Evolutionary conservation across 2,113 vertebrate species (phyloP).

Genomic region (Diadophis punctatus): DNA sequence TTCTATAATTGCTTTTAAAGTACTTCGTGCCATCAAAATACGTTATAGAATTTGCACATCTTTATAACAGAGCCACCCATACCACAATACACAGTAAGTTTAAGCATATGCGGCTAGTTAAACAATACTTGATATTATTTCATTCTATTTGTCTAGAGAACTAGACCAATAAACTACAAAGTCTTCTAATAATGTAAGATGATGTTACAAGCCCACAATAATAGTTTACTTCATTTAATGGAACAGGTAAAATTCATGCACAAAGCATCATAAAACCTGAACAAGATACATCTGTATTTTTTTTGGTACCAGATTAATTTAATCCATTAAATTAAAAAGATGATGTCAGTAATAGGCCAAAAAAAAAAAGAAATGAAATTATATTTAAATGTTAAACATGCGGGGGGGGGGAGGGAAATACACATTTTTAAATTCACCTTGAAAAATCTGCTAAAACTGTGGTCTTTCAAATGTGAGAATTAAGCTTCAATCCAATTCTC

Average conservation of each 20-base stretch:
- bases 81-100: neutral
- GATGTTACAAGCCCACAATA: neutral
- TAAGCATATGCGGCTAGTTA: constrained; percentile 15
- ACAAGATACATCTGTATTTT: constrained; percentile 22
- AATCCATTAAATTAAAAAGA: neutral
- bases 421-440: constrained; percentile 58
- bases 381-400: constrained; percentile 39
- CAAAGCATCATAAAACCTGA: neutral
- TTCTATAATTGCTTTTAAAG: neutral
- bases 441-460: constrained; percentile 22
- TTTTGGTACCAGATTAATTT: neutral
- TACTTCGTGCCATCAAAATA: neutral
- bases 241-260: neutral
- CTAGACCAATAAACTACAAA: neutral
- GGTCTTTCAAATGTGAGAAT: constrained; percentile 33
- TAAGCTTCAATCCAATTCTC: constrained; percentile 39
- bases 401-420: constrained; percentile 33
- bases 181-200: neutral
- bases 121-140: neutral
- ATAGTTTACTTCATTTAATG: neutral
- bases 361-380: constrained; percentile 11
- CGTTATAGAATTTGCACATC: neutral
- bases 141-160: neutral
- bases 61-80: neutral
- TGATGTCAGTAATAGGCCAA: constrained; percentile 15